Conservation (phyloP, 1,140 invertebrate genomes). For the Atta texana region DNA sequence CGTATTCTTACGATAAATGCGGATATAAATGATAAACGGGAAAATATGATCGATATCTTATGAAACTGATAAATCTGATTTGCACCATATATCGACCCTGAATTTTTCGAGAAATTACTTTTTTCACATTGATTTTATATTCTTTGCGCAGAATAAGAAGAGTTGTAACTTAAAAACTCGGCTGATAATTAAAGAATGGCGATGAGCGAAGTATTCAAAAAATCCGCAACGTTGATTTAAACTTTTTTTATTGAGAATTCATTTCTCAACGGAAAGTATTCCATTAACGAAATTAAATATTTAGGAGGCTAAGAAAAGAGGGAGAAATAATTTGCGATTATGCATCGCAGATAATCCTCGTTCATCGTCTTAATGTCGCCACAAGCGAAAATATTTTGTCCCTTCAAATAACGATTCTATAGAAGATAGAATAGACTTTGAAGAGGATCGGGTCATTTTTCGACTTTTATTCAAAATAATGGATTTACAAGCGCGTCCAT, state of each 20-base stretch:
- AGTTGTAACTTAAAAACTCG: neutral
- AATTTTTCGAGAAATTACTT: neutral
- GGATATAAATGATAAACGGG: neutral
- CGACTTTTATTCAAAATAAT: slow-evolving; percentile 67
- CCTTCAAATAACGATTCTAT: slow-evolving; percentile 35
- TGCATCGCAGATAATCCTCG: neutral
- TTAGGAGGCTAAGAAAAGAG: neutral
- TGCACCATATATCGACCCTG: neutral
- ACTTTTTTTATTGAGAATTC: neutral
- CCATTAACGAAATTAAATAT: neutral
- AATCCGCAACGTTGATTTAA: neutral
- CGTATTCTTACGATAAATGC: slow-evolving; percentile 10
- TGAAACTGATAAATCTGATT: slow-evolving; percentile 1
- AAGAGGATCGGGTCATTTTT: slow-evolving; percentile 36
- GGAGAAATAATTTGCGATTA: neutral
- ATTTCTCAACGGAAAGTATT: neutral
- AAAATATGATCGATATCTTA: slow-evolving; percentile 13
- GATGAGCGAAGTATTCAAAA: neutral
- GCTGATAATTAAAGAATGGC: neutral
- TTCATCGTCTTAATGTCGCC: slow-evolving; percentile 31
- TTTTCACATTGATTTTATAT: neutral
- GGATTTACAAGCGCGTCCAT: slow-evolving; percentile 70
- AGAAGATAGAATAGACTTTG: slow-evolving; percentile 17
- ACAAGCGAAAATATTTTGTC: slow-evolving; percentile 47
- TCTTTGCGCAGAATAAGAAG: neutral